Percentiles rank a stretch among this genome's conserved stretches.
These are phyloP conservation scores for Asteroscopus sphinx DNA, from an alignment of 2,888 invertebrate genomes.

Conservation along the genomic window DNA sequence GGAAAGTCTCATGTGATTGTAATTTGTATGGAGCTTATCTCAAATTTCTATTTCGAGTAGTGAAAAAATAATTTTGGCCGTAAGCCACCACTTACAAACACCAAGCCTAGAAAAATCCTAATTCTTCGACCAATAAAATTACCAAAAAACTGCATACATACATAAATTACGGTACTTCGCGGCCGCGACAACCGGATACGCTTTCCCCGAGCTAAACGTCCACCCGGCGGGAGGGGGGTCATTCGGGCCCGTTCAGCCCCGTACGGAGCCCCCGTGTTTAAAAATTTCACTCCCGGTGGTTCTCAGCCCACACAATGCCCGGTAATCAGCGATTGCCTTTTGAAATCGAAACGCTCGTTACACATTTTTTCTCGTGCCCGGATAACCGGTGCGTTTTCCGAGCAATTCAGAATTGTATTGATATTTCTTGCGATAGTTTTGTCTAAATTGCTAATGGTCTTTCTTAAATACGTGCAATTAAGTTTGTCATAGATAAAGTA, in stretches of 20 bases:
- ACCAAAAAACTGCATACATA: conserved; percentile 49
- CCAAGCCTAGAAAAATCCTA: not conserved
- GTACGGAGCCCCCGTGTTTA: conserved; percentile 73
- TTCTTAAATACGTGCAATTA: no score
- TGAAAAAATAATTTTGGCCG: no score
- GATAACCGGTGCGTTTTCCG: conserved; percentile 53
- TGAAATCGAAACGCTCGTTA: conserved; percentile 88
- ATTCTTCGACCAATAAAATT: conserved; percentile 37
- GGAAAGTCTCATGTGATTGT: no score
- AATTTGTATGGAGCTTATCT: no score
- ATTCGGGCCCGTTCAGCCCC: conserved; percentile 42
- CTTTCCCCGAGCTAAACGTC: conserved; percentile 65
- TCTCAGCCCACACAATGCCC: conserved; percentile 78
- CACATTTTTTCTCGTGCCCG: conserved; percentile 67
- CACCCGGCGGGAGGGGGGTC: conserved; percentile 53
- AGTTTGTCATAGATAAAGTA: no score
- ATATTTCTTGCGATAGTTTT: conserved; percentile 38
- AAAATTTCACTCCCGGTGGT: conserved; percentile 87
- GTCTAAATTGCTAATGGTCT: not conserved
- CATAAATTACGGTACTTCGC: conserved; percentile 55
- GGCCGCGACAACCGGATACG: conserved; percentile 71
- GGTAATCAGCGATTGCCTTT: conserved; percentile 88
- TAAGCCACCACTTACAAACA: not conserved
- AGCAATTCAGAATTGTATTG: conserved; percentile 28
- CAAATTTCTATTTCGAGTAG: no score